phyloP scores from a whole-genome alignment of 2,113 vertebrate genomes.

The Cavia porcellus region DNA sequence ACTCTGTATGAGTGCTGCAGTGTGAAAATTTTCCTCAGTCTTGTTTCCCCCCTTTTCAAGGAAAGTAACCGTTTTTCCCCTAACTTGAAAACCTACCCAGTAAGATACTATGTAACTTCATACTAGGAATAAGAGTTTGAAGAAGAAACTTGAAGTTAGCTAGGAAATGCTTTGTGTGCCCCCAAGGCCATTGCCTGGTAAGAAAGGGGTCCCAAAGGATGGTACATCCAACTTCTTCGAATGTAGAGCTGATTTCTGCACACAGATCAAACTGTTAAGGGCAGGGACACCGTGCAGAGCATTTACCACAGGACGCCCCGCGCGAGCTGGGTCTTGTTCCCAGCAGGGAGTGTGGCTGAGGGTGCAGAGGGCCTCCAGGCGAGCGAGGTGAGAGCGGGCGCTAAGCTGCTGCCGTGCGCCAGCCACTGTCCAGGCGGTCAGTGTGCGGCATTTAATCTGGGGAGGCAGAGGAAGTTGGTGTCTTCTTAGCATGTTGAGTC shows the following conservation, averaged over 20 bases:
- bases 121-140: slow-evolving; percentile 16
- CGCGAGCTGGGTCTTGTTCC: background rate
- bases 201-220: background rate
- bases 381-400: background rate
- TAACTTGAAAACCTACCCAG: background rate
- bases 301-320: background rate
- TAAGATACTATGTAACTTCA: slow-evolving; percentile 30
- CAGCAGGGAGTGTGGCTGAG: background rate
- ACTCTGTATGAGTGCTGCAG: background rate
- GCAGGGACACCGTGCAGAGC: background rate
- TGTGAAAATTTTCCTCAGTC: background rate
- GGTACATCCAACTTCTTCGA: background rate
- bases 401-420: background rate
- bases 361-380: background rate
- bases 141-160: background rate
- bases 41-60: background rate
- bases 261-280: background rate
- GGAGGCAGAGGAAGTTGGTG: background rate
- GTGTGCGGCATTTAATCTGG: background rate
- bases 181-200: background rate
- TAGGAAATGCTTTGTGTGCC: background rate
- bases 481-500: background rate
- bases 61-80: background rate
- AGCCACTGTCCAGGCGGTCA: background rate
- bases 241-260: background rate